Base-by-base conservation (phyloP, 2,888 invertebrate species). In the Julus scanicus region DNA sequence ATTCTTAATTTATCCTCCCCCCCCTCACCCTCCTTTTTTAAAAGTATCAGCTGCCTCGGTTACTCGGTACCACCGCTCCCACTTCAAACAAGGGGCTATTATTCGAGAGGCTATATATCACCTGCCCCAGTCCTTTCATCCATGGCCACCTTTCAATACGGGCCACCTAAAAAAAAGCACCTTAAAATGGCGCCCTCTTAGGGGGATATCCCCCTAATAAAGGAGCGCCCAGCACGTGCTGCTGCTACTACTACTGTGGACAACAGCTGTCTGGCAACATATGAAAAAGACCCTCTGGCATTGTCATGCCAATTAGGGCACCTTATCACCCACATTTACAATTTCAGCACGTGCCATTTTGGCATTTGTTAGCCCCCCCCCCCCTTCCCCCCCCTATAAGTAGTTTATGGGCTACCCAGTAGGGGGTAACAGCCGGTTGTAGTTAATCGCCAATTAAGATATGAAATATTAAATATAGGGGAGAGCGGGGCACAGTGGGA, bases 91-190 rank as follows among this genome's bases (percentile, higher is more conserved):
- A 80, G 13, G 2, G 37, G 80, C 80, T 29, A 80, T 80, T 80
- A 80, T 80, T 80, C 37, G 80, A 37, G 9, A 11, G 29, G 80
- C 13, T 37, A 20, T 80, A 80, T 8, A 37, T 80, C 80, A 80
- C 37, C 80, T 80, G 80, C 80, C 37, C 80, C 37, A 13, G 9
- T 71, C 37, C 80, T 20, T 37, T 20, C 80, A 80, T 80, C 80
- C 80, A 80, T 37, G 80, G 37, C 80, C 80, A 80, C 80, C 80
- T 80, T 80, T 80, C 80, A 80, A 80, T 80, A 80, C 29, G 80
- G 0, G 80, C 80, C 80, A 80, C 80, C 80, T n/a, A n/a, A n/a
- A n/a, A n/a, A 13, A 80, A 80, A 80, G 37, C 80, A 80, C 80
- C 80, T 37, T 80, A 37, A 80, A 80, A 37, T 37, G 80, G 37